Percentiles rank a stretch among this genome's conserved stretches.
Evolutionary conservation across 1,140 invertebrate species (phyloP).

Genomic region (Anastrepha obliqua): DNA sequence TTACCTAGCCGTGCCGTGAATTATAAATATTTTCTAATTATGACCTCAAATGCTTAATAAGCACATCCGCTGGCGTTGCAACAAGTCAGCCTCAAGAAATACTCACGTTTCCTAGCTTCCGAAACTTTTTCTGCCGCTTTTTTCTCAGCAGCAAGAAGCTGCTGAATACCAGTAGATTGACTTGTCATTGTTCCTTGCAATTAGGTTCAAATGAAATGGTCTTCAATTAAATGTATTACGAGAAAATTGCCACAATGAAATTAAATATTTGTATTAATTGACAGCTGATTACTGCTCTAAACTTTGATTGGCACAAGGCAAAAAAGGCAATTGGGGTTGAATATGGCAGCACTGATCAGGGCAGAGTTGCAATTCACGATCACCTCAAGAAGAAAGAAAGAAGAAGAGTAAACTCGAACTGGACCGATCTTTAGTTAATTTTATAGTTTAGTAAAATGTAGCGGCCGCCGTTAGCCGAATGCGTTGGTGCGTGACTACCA

Average conservation of each 20-base stretch:
- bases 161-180: slow-evolving; percentile 98
- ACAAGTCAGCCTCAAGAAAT: not conserved
- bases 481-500: too few relatives aligned
- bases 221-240: not conserved
- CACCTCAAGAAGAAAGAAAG: too few relatives aligned
- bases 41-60: slow-evolving; percentile 46
- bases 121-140: slow-evolving; percentile 97
- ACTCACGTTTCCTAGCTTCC: slow-evolving; percentile 97
- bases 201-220: not conserved
- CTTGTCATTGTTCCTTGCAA: slow-evolving; percentile 88
- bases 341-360: slow-evolving; percentile 28
- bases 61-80: slow-evolving; percentile 15
- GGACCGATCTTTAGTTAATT: not conserved
- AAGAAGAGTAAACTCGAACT: not conserved
- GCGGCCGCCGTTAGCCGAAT: too few relatives aligned
- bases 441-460: not conserved
- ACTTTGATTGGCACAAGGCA: too few relatives aligned
- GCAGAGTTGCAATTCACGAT: not conserved
- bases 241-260: slow-evolving; percentile 21
- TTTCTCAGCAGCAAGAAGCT: slow-evolving; percentile 96
- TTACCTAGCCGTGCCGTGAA: slow-evolving; percentile 76
- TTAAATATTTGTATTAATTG: slow-evolving; percentile 39
- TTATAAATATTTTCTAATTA: slow-evolving; percentile 42
- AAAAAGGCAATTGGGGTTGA: too few relatives aligned
- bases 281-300: slow-evolving; percentile 19